Percentiles rank a stretch among this genome's conserved stretches.
Conservation (phyloP, 2,888 invertebrate species). For the Pharmacophagus antenor region DNA sequence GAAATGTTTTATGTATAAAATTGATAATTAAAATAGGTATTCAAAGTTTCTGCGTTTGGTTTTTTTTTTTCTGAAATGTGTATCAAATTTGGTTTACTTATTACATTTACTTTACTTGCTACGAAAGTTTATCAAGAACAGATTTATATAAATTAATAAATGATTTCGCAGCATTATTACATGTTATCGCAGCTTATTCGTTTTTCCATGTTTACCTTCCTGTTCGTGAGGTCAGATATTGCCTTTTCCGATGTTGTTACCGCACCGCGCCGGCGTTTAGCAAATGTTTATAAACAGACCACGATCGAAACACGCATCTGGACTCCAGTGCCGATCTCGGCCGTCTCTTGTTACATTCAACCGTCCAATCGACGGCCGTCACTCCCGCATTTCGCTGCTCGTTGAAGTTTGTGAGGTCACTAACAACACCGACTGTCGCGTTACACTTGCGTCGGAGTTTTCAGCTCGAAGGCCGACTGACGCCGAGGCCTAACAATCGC, state of each 20-base stretch:
- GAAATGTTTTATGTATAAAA: too few species aligned
- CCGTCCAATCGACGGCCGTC: constrained; percentile 12
- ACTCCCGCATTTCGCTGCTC: constrained; percentile 11
- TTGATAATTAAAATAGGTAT: too few species aligned
- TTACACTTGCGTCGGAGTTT: background rate
- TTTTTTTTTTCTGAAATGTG: too few species aligned
- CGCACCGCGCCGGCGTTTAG: constrained; percentile 31
- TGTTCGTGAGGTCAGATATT: constrained; percentile 32
- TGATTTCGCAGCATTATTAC: too few species aligned
- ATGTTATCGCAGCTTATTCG: constrained; percentile 1
- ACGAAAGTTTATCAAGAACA: too few species aligned
- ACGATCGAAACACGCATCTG: constrained; percentile 26
- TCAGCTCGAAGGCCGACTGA: background rate
- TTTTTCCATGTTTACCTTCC: constrained; percentile 24
- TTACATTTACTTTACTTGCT: too few species aligned
- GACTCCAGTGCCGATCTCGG: constrained; percentile 6
- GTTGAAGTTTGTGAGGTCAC: constrained; percentile 4
- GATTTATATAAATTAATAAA: too few species aligned
- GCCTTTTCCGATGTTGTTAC: constrained; percentile 41
- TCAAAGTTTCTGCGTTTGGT: too few species aligned
- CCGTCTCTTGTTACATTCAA: constrained; percentile 6
- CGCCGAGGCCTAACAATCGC: background rate
- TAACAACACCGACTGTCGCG: background rate
- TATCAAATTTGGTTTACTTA: too few species aligned
- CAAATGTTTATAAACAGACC: constrained; percentile 43